Conservation (phyloP, 2,113 vertebrate species). For the Pangasianodon hypophthalmus region DNA sequence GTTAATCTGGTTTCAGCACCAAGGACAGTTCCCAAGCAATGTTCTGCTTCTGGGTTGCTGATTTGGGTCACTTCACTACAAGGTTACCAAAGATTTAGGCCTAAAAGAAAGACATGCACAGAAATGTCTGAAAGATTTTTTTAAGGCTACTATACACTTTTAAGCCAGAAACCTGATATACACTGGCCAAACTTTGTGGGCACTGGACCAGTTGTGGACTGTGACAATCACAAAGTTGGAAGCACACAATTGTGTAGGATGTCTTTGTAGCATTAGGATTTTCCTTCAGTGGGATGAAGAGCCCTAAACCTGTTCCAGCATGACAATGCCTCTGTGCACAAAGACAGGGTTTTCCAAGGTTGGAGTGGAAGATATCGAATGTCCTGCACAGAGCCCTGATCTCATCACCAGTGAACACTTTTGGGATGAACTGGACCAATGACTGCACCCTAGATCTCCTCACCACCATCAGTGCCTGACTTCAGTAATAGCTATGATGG, state of each 20-base stretch:
- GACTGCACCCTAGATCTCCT: background rate
- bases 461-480: no score
- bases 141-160: background rate
- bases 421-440: background rate
- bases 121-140: background rate
- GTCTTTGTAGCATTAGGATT: background rate
- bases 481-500: background rate
- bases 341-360: background rate
- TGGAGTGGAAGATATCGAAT: background rate
- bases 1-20: slow-evolving; percentile 44
- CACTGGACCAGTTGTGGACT: background rate
- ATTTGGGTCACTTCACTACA: slow-evolving; percentile 23
- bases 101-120: background rate
- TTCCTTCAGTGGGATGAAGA: background rate
- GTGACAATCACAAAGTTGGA: background rate
- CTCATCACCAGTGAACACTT: background rate
- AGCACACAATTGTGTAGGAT: background rate
- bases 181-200: background rate
- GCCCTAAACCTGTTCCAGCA: background rate
- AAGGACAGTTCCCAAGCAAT: slow-evolving; percentile 47
- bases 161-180: background rate
- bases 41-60: background rate
- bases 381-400: background rate
- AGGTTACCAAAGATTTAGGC: background rate
- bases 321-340: background rate